Percentiles rank a stretch among this genome's conserved stretches.
phyloP scores from a whole-genome alignment of 1,140 invertebrate genomes.

The Subanguina moxae region DNA sequence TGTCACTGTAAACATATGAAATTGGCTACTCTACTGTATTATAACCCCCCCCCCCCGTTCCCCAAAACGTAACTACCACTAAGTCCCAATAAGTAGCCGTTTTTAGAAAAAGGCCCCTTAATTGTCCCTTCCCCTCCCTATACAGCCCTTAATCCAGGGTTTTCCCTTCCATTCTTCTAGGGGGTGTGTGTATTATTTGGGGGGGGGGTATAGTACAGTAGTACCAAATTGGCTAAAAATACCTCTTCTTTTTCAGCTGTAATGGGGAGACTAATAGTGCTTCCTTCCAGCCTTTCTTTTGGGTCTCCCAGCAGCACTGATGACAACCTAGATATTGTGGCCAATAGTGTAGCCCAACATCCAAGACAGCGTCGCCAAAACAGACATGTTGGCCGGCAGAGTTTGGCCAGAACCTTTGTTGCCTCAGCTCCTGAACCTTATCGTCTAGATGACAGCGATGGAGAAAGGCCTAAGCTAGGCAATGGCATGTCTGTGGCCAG shows the following conservation, averaged over 20 bases:
- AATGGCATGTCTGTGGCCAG: constrained; percentile 13
- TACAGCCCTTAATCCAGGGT: too few relatives aligned
- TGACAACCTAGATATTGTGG: neutral
- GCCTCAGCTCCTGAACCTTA: neutral
- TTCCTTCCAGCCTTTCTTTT: constrained; percentile 27
- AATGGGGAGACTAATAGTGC: constrained; percentile 35
- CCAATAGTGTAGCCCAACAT: neutral
- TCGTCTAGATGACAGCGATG: neutral
- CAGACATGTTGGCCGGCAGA: neutral
- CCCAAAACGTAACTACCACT: too few relatives aligned
- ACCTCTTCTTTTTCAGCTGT: constrained; percentile 26
- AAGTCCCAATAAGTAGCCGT: too few relatives aligned
- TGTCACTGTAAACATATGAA: constrained; percentile 19
- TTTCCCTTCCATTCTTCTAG: too few relatives aligned
- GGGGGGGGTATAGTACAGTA: too few relatives aligned
- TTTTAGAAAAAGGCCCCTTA: too few relatives aligned
- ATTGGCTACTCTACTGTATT: too few relatives aligned
- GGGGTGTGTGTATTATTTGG: too few relatives aligned
- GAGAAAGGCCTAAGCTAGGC: neutral
- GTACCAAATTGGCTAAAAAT: too few relatives aligned
- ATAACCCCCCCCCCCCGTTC: too few relatives aligned
- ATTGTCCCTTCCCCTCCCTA: too few relatives aligned
- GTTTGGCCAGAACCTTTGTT: neutral
- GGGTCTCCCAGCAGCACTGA: neutral
- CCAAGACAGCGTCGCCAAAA: neutral